Conservation (phyloP, 2,888 invertebrate genomes). For the Apamea epomidion region DNA sequence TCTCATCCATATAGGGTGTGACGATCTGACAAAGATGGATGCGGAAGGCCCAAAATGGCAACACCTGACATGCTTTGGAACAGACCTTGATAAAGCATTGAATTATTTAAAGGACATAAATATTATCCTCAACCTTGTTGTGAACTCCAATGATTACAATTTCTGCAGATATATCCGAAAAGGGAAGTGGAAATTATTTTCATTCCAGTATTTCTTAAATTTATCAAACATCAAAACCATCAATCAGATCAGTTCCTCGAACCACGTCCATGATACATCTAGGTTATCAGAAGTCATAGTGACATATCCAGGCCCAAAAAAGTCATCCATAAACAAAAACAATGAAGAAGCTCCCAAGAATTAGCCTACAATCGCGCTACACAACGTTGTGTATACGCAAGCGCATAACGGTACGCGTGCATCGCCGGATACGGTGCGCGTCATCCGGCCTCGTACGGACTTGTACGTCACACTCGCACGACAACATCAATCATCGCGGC, state of each 20-base stretch:
- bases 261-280: neutral
- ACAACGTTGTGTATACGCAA: conserved; percentile 65
- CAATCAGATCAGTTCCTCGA: neutral
- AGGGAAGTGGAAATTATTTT: neutral
- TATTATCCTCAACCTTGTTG: neutral
- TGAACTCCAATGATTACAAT: neutral
- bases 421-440: conserved; percentile 66
- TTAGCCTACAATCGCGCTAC: conserved; percentile 55
- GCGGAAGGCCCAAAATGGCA: conserved; percentile 47
- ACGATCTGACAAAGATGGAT: conserved; percentile 22
- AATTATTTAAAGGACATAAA: conserved; percentile 22
- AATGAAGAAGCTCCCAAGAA: conserved; percentile 31
- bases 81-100: conserved; percentile 20
- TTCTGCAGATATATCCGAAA: neutral
- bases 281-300: conserved; percentile 7
- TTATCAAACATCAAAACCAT: neutral
- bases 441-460: conserved; percentile 63
- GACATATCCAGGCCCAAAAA: conserved; percentile 20
- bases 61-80: conserved; percentile 30
- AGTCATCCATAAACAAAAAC: conserved; percentile 35
- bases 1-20: conserved; percentile 17
- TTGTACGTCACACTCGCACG: conserved; percentile 55
- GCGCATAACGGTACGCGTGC: conserved; percentile 68
- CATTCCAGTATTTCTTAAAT: neutral
- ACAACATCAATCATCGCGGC: conserved; percentile 67